These are phyloP conservation scores for Tolypeutes matacus DNA, from an alignment of 2,797 vertebrate species.

Conservation along the genomic window DNA sequence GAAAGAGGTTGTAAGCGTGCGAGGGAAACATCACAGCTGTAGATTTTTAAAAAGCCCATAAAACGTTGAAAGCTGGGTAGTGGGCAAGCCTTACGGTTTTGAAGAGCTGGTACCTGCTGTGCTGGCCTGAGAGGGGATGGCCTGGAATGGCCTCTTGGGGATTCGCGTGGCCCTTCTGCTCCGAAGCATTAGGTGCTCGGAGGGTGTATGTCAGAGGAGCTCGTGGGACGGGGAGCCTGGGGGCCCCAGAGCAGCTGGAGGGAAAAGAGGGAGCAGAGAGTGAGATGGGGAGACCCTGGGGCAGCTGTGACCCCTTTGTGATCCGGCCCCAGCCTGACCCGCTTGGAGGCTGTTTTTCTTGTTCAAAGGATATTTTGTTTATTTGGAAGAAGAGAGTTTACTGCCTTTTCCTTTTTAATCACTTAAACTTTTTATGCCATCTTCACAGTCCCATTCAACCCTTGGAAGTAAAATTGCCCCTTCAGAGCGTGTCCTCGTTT, in stretches of 20 bases:
- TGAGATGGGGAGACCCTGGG: rapidly evolving
- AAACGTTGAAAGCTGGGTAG: not conserved
- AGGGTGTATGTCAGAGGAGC: not conserved
- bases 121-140: not conserved
- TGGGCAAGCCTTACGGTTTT: not conserved
- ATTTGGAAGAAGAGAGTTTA: slow-evolving; percentile 57
- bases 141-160: not conserved
- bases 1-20: slow-evolving; percentile 19
- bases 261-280: not conserved
- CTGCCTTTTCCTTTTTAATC: slow-evolving; percentile 47
- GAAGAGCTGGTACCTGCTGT: not conserved
- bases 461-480: slow-evolving; percentile 62
- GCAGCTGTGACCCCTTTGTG: not conserved
- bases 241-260: not conserved
- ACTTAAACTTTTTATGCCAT: slow-evolving; percentile 69
- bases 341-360: slow-evolving; percentile 60
- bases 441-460: slow-evolving; percentile 71
- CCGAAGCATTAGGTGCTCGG: no score
- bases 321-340: slow-evolving; percentile 44
- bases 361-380: slow-evolving; percentile 80
- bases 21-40: not conserved
- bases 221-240: not conserved
- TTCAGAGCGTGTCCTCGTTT: slow-evolving; percentile 71
- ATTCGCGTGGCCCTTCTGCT: no score
- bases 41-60: not conserved